These are phyloP conservation scores for Zaprionus obscuricornis DNA, from an alignment of 2,888 invertebrate species.

Conservation along the genomic window DNA sequence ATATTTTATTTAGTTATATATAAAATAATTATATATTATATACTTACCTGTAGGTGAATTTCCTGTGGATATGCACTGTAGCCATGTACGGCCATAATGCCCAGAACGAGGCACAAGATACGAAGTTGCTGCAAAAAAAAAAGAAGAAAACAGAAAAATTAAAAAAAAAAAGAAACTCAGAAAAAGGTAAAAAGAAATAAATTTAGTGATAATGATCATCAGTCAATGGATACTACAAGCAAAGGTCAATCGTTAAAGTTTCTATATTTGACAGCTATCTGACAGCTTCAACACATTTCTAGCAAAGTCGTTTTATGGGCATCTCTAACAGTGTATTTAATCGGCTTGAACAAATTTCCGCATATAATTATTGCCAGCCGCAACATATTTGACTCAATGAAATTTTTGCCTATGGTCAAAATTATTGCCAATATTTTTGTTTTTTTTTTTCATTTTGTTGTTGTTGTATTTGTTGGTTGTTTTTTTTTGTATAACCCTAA, in stretches of 20 bases:
- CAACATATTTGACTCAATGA: conserved; percentile 30
- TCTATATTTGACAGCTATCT: conserved; percentile 29
- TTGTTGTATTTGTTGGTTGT: no score
- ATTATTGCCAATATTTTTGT: conserved; percentile 20
- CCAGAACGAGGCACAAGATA: conserved; percentile 56
- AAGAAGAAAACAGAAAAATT: conserved; percentile 4
- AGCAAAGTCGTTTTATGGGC: conserved; percentile 40
- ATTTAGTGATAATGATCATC: conserved; percentile 18
- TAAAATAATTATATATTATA: not conserved
- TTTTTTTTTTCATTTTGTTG: no score
- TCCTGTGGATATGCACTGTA: conserved; percentile 12
- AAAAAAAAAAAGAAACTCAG: conserved; percentile 13
- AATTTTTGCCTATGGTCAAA: conserved; percentile 20
- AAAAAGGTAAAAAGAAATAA: conserved; percentile 3
- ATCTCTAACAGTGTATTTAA: conserved; percentile 33
- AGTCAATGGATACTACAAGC: conserved; percentile 14
- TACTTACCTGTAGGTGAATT: conserved; percentile 25
- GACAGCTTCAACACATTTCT: conserved; percentile 45
- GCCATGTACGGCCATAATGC: conserved; percentile 35
- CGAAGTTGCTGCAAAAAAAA: conserved; percentile 61
- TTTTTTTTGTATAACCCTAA: conserved; percentile 31
- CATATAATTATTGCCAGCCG: conserved; percentile 40
- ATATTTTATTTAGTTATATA: not conserved
- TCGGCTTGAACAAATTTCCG: conserved; percentile 31
- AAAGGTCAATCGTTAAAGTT: conserved; percentile 28